Base-by-base conservation (phyloP, 2,113 vertebrate genomes). In the Ginglymostoma cirratum region DNA sequence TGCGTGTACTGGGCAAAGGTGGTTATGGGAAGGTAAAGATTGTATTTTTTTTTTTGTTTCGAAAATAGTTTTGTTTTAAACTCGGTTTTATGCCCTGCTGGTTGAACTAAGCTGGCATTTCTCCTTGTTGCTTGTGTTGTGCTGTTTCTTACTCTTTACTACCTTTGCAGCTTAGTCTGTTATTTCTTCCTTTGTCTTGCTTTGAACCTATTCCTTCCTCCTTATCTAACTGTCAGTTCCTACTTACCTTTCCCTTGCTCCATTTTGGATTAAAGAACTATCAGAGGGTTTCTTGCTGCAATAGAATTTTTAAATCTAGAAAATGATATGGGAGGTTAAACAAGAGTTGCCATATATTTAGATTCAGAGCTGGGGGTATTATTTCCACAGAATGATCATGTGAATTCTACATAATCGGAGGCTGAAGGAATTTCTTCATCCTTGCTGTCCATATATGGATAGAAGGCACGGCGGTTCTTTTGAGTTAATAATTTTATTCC, bases 1-100 rank as follows among this genome's bases (percentile, higher is more conserved):
- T 99, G 19, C 98, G 99, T 6, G 99, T 99, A 96, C 98, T 99
- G 96, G 99, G 99, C 95, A 99, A 99, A 98, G 99, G 99, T 96
- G 99, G 99, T 97, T 99, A 99, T 96, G 99, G 99, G 97, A 99
- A 99, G 99, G 99, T 99, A 98, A 98, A 98, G 30, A 80, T 1
- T 95, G 67, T 34, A 96, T 65, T 95, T 90, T 83, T 61, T 19
- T 6, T 65, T 52, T 6, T 80, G 45, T 87, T 30, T 66, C 19
- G n/a, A 76, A 76, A 1, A 12, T 61, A 61, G 55, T 10, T 61
- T 61, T 61, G 55, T 61, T 21, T n/a, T n/a, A 67, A 65, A 38
- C n/a, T 66, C 34, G 8, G 61, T 21, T 92, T 66, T 92, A n/a
- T 92, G 61, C 87, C 52, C 34, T 55, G 27, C 87, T 90, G 15